A percentile compares a stretch with the other conserved stretches of the same genome.
Evolutionary conservation across 2,888 invertebrate species (phyloP).

Genomic region (Dorcus hopei): DNA sequence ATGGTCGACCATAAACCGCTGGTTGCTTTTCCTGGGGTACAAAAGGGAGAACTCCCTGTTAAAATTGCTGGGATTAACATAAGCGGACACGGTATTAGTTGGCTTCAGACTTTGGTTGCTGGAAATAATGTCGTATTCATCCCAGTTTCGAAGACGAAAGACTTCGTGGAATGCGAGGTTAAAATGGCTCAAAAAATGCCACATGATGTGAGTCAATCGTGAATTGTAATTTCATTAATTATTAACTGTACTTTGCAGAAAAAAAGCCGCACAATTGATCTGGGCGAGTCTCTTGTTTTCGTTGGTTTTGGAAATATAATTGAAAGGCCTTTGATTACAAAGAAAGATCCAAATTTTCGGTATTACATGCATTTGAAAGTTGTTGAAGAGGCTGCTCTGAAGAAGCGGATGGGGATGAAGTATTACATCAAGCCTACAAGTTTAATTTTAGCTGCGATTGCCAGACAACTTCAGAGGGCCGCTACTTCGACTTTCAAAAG

Average conservation of each 20-base stretch:
- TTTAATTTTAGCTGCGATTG: constrained; percentile 22
- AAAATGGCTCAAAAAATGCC: constrained; percentile 8
- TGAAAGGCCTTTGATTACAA: constrained; percentile 58
- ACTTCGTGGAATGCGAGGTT: constrained; percentile 51
- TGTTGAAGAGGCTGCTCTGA: constrained; percentile 50
- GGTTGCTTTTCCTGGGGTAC: constrained; percentile 35
- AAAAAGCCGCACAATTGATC: constrained; percentile 44
- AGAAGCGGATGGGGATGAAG: constrained; percentile 52
- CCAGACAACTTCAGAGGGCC: constrained; percentile 18
- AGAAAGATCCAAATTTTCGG: constrained; percentile 38
- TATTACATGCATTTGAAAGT: constrained; percentile 48
- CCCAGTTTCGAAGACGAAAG: constrained; percentile 44
- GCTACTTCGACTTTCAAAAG: background rate
- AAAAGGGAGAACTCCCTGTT: constrained; percentile 48
- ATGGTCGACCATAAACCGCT: constrained; percentile 49
- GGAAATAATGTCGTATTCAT: constrained; percentile 47
- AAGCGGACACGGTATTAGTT: constrained; percentile 50
- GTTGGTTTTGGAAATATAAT: constrained; percentile 73
- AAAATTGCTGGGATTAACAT: constrained; percentile 54
- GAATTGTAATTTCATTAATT: background rate
- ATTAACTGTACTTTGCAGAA: constrained; percentile 34
- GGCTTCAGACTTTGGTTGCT: constrained; percentile 48
- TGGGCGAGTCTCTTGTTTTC: constrained; percentile 54
- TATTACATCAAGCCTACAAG: constrained; percentile 49
- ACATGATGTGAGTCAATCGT: constrained; percentile 11